phyloP scores from a whole-genome alignment of 2,888 invertebrate genomes.

The Chymomyza procnemis region DNA sequence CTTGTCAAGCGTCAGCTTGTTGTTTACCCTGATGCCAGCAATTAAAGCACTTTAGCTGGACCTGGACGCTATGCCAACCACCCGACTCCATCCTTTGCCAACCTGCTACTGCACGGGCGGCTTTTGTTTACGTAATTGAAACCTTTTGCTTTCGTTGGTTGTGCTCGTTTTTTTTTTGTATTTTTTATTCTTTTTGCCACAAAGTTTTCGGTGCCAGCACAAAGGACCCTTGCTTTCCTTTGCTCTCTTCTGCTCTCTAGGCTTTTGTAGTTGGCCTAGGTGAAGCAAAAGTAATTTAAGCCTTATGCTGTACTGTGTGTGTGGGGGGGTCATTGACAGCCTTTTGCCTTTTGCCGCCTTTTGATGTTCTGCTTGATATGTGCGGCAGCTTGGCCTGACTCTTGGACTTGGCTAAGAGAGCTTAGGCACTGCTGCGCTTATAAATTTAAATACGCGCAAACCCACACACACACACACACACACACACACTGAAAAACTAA shows the following conservation, averaged over 20 bases:
- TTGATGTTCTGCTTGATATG: constrained; percentile 44
- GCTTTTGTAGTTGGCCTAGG: constrained; percentile 2
- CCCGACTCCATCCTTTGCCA: not conserved
- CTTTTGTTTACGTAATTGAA: constrained; percentile 58
- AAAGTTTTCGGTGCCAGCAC: constrained; percentile 57
- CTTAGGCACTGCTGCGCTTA: constrained; percentile 31
- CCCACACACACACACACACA: constrained; percentile 9
- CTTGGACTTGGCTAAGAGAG: not conserved
- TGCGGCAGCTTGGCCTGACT: not conserved
- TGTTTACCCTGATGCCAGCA: not conserved
- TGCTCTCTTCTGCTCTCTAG: not conserved
- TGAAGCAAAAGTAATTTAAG: constrained; percentile 5
- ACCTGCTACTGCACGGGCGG: constrained; percentile 18
- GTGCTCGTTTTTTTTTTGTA: constrained; percentile 4
- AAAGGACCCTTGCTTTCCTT: constrained; percentile 44
- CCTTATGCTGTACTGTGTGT: not conserved
- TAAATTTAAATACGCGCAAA: constrained; percentile 58
- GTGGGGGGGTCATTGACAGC: constrained; percentile 66
- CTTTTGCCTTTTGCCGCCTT: constrained; percentile 10
- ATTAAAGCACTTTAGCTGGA: not conserved
- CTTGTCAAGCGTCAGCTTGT: not conserved
- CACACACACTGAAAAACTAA: constrained; percentile 34
- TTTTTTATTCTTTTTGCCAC: constrained; percentile 20
- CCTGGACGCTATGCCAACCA: not conserved
- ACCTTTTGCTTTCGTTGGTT: constrained; percentile 41